These are phyloP conservation scores for Sebastes trivittatus DNA, from an alignment of 2,797 vertebrate species.

Conservation along the genomic window DNA sequence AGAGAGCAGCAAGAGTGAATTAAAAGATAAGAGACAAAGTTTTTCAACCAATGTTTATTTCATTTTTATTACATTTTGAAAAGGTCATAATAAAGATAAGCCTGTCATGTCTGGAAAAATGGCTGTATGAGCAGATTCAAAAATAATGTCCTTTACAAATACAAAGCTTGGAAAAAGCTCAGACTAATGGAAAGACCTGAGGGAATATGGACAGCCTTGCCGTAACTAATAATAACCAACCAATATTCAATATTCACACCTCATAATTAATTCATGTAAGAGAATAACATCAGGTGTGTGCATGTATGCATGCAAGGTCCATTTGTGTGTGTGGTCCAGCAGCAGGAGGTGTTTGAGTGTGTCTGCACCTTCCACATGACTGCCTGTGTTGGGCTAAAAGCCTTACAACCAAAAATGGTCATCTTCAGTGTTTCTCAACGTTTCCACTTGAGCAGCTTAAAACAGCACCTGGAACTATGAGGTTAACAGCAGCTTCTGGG, in stretches of 20 bases:
- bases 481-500: neutral
- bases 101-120: constrained; percentile 19
- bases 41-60: constrained; percentile 53
- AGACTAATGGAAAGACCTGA: neutral
- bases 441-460: constrained; percentile 18
- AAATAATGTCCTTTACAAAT: neutral
- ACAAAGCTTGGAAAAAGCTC: neutral
- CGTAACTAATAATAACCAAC: neutral
- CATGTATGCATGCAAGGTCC: neutral
- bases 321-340: neutral
- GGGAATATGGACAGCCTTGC: neutral
- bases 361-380: constrained; percentile 37
- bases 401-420: constrained; percentile 27
- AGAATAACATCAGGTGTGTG: neutral
- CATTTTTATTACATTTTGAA: constrained; percentile 39
- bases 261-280: neutral
- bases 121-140: neutral
- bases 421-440: constrained; percentile 29
- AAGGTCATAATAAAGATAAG: constrained; percentile 44
- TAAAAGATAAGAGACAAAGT: constrained; percentile 59
- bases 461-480: neutral
- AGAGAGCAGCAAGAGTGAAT: constrained; percentile 29
- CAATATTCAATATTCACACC: neutral
- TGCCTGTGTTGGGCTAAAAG: constrained; percentile 29
- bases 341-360: constrained; percentile 12